phyloP scores from a whole-genome alignment of 2,888 invertebrate genomes.

The Idaea biselata region DNA sequence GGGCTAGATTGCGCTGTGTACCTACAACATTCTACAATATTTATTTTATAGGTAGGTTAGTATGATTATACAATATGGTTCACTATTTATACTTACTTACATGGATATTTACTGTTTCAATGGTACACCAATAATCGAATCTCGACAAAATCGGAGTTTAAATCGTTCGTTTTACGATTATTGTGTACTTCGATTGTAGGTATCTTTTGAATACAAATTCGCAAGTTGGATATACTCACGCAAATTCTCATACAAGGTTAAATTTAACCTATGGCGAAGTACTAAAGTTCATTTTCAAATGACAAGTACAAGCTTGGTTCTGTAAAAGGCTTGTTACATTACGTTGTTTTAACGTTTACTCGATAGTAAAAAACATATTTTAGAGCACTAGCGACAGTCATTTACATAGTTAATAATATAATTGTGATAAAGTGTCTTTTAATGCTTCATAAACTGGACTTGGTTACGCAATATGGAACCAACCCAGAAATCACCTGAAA shows the following conservation, averaged over 20 bases:
- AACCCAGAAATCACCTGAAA: not conserved
- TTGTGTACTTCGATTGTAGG: slow-evolving; percentile 65
- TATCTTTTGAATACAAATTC: slow-evolving; percentile 73
- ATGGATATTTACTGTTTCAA: slow-evolving; percentile 41
- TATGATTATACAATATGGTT: not conserved
- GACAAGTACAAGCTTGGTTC: not conserved
- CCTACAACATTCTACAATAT: no score
- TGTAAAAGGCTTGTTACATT: slow-evolving; percentile 35
- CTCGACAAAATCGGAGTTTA: slow-evolving; percentile 68
- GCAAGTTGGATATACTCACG: slow-evolving; percentile 56
- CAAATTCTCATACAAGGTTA: slow-evolving; percentile 35
- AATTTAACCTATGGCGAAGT: not conserved
- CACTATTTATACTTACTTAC: slow-evolving; percentile 11
- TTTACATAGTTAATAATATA: slow-evolving; percentile 18
- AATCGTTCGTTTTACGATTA: slow-evolving; percentile 73
- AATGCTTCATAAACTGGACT: not conserved
- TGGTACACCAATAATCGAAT: slow-evolving; percentile 53
- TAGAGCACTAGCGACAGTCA: slow-evolving; percentile 44
- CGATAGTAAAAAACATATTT: slow-evolving; percentile 55
- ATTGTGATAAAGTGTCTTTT: not conserved
- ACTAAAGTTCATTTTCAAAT: slow-evolving; percentile 21
- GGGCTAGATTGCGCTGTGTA: no score
- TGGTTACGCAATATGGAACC: not conserved
- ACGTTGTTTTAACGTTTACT: slow-evolving; percentile 48
- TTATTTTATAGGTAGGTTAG: not conserved